Percentiles rank a stretch among this genome's conserved stretches.
phyloP scores from a whole-genome alignment of 2,113 vertebrate genomes.

The Pterocles burchelli region DNA sequence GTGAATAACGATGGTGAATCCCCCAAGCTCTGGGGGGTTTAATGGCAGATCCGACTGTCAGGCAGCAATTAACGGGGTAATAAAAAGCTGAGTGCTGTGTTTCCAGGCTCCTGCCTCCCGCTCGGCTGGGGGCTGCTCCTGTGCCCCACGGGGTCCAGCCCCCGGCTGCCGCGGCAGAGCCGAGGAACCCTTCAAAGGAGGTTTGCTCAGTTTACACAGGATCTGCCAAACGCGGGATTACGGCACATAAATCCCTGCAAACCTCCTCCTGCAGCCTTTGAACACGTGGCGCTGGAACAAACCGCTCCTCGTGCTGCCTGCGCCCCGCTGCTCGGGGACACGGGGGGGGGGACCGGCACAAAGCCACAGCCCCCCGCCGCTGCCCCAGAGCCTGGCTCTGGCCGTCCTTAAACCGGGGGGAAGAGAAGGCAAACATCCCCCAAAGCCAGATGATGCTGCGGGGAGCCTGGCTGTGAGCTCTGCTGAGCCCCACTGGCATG shows the following conservation, averaged over 20 bases:
- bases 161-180: not conserved
- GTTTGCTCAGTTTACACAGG: not conserved
- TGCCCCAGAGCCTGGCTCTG: not conserved
- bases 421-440: not conserved
- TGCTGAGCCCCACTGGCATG: accelerated
- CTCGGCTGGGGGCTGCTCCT: not conserved
- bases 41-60: conserved; percentile 55
- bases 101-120: conserved; percentile 40
- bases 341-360: not conserved
- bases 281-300: not conserved
- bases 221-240: not conserved
- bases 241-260: not conserved
- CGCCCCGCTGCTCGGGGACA: not conserved
- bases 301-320: not conserved
- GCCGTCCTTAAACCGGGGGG: not conserved
- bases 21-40: conserved; percentile 44
- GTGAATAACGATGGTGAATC: conserved; percentile 47
- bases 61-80: conserved; percentile 66
- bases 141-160: not conserved
- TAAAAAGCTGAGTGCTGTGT: conserved; percentile 61
- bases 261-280: not conserved
- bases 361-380: not conserved
- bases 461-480: not conserved
- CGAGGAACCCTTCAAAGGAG: not conserved
- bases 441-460: accelerated